Evolutionary conservation across 1,140 invertebrate genomes (phyloP).

Genomic region (Piezodorus guildinii): DNA sequence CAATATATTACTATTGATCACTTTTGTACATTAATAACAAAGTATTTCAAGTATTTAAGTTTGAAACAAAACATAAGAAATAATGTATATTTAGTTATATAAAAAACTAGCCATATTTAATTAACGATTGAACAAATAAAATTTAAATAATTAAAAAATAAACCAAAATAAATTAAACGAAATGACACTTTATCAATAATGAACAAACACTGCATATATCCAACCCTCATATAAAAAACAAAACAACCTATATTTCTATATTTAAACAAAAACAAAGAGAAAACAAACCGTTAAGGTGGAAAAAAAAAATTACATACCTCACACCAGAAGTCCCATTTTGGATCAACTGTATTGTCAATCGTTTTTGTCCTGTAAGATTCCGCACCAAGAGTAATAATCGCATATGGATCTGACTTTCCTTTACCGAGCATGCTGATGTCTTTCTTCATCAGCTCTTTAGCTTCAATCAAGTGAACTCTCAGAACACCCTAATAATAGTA

Average conservation of each 20-base stretch:
- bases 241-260: no score
- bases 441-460: slow-evolving; percentile 86
- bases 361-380: slow-evolving; percentile 79
- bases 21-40: no score
- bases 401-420: slow-evolving; percentile 93
- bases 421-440: slow-evolving; percentile 82
- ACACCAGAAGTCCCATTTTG: slow-evolving; percentile 88
- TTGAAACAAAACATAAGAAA: no score
- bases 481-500: slow-evolving; percentile 52
- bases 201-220: not conserved
- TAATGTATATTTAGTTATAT: no score
- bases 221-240: no score
- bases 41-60: no score
- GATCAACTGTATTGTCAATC: slow-evolving; percentile 84
- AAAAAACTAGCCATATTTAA: no score
- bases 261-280: not conserved
- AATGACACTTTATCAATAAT: not conserved
- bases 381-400: slow-evolving; percentile 72
- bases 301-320: slow-evolving; percentile 51
- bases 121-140: no score
- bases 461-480: slow-evolving; percentile 79
- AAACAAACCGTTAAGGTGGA: not conserved
- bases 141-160: no score
- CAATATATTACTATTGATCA: no score
- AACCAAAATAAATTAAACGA: no score